Conservation (phyloP, 1,140 invertebrate genomes). For the Eriosoma lanigerum region DNA sequence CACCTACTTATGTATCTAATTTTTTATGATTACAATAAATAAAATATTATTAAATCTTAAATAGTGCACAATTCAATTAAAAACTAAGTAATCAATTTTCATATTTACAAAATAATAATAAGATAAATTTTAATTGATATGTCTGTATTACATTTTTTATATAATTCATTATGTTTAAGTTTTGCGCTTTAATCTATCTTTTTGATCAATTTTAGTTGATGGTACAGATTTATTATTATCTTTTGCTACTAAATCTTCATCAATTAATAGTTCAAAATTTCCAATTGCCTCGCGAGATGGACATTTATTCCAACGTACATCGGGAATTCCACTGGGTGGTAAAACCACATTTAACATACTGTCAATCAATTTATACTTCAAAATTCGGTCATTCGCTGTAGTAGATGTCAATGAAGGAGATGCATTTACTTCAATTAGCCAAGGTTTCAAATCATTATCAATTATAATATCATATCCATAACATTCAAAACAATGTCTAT, state of each 20-base stretch:
- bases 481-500: conserved; percentile 80
- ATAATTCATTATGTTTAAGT: not conserved
- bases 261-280: conserved; percentile 86
- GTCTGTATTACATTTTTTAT: no score
- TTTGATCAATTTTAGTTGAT: conserved; percentile 33
- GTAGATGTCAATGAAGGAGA: conserved; percentile 93
- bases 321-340: conserved; percentile 84
- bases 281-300: conserved; percentile 77
- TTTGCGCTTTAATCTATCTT: conserved; percentile 40
- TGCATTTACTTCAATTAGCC: conserved; percentile 88
- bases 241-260: conserved; percentile 67
- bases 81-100: no score
- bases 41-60: no score
- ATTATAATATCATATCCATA: conserved; percentile 87
- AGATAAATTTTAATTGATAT: no score
- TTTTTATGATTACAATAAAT: no score
- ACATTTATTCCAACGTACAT: conserved; percentile 89
- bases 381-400: conserved; percentile 90
- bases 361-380: conserved; percentile 94
- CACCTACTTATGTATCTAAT: no score
- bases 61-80: no score
- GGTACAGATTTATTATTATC: conserved; percentile 19
- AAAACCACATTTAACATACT: conserved; percentile 91
- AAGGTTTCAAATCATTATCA: conserved; percentile 81
- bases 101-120: no score